phyloP scores from a whole-genome alignment of 2,888 invertebrate species.

The Nymphalis c-album region DNA sequence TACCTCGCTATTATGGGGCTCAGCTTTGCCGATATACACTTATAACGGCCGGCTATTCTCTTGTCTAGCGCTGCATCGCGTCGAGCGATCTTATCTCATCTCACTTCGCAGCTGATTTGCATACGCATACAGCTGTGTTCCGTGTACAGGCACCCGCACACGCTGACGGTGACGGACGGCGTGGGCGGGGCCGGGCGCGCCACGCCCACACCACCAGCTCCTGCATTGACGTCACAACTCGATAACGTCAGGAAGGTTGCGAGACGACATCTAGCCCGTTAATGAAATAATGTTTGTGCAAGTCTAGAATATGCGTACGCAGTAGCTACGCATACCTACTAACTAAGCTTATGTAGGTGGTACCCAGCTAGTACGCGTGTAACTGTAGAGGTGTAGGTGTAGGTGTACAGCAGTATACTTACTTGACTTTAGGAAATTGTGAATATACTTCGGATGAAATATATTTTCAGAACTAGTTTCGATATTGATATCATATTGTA shows the following conservation, averaged over 20 bases:
- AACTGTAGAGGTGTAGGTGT: too few species aligned
- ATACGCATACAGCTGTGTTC: conserved; percentile 32
- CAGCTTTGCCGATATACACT: background rate
- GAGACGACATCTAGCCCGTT: background rate
- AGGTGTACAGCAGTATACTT: too few species aligned
- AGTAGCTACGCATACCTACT: background rate
- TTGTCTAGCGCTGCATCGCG: conserved; percentile 36
- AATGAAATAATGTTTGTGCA: conserved; percentile 15
- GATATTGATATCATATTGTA: too few species aligned
- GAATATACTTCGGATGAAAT: too few species aligned
- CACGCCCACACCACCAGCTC: conserved; percentile 47
- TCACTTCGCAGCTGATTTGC: conserved; percentile 46
- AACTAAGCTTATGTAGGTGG: background rate
- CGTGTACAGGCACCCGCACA: conserved; percentile 5
- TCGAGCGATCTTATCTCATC: conserved; percentile 22
- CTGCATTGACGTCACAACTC: conserved; percentile 29
- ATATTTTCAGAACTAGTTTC: too few species aligned
- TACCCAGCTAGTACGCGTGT: too few species aligned
- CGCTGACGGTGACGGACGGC: conserved; percentile 1
- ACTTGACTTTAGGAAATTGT: too few species aligned
- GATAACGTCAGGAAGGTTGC: background rate
- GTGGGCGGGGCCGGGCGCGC: conserved; percentile 38
- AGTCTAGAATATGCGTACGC: background rate
- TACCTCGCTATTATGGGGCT: background rate
- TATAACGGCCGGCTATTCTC: conserved; percentile 5